Evolutionary conservation across 2,797 vertebrate species (phyloP).

Genomic region (Lacerta agilis): DNA sequence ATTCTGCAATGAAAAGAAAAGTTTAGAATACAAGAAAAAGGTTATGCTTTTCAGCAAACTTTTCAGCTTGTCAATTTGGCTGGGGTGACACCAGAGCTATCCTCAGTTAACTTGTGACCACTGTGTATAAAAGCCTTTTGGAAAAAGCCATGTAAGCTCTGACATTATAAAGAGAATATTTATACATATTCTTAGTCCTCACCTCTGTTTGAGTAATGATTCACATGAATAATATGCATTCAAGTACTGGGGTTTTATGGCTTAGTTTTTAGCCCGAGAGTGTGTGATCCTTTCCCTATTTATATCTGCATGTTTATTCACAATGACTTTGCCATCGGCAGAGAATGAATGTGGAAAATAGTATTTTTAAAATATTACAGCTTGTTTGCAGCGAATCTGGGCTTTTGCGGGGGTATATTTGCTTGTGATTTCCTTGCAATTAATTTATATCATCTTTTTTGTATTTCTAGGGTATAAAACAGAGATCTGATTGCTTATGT

Average conservation of each 20-base stretch:
- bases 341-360: conserved; percentile 57
- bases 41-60: neutral
- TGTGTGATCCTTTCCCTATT: conserved; percentile 57
- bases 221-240: conserved; percentile 61
- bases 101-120: conserved; percentile 53
- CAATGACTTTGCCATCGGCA: conserved; percentile 32
- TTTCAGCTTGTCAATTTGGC: conserved; percentile 48
- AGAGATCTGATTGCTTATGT: conserved; percentile 65
- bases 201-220: conserved; percentile 67
- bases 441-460: conserved; percentile 61
- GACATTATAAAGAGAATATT: conserved; percentile 68
- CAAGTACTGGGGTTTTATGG: conserved; percentile 53
- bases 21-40: conserved; percentile 48
- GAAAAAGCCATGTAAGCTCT: conserved; percentile 44
- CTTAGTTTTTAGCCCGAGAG: conserved; percentile 64
- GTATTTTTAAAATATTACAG: conserved; percentile 50
- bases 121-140: conserved; percentile 53
- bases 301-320: conserved; percentile 60
- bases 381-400: conserved; percentile 54
- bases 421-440: conserved; percentile 61
- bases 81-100: conserved; percentile 35
- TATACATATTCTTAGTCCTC: conserved; percentile 57
- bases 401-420: conserved; percentile 53
- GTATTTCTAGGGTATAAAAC: conserved; percentile 59
- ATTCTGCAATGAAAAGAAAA: conserved; percentile 36